A percentile compares a stretch with the other conserved stretches of the same genome.
phyloP scores from a whole-genome alignment of 2,113 vertebrate genomes.

The Phyllostomus hastatus region DNA sequence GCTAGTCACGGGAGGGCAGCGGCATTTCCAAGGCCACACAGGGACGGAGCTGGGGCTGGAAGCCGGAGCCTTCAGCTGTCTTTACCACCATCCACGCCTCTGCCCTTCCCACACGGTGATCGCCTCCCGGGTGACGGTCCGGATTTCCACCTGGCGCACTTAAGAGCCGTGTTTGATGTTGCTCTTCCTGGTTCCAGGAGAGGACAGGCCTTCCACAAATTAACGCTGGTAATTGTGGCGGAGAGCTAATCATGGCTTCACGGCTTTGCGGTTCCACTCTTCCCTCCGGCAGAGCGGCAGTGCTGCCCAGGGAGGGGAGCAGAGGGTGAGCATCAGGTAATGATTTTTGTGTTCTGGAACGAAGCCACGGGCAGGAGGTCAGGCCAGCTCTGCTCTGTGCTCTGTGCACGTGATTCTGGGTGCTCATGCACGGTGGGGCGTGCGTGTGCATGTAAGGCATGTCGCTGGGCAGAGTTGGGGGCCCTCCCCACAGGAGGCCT shows the following conservation, averaged over 20 bases:
- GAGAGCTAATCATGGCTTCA: not conserved
- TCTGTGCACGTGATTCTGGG: not conserved
- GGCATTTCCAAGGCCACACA: not conserved
- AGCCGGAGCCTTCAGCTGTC: not conserved
- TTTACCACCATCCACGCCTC: fast-evolving
- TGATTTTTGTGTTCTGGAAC: not conserved
- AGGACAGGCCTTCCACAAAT: not conserved
- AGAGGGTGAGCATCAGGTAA: fast-evolving
- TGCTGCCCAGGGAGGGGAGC: not conserved
- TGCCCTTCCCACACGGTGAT: not conserved
- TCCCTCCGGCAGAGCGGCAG: not conserved
- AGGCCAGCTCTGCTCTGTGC: not conserved
- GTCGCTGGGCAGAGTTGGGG: not conserved
- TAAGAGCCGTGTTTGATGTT: not conserved
- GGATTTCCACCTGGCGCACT: not conserved
- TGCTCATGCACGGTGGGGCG: fast-evolving
- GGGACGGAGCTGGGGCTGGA: not conserved
- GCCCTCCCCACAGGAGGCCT: not conserved
- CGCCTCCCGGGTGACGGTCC: not conserved
- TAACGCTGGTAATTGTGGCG: not conserved
- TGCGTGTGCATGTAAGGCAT: not conserved
- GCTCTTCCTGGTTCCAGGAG: not conserved
- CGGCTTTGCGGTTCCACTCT: not conserved
- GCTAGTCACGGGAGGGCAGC: fast-evolving
- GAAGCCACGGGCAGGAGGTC: not conserved